These are phyloP conservation scores for Acanthornis magna DNA, from an alignment of 2,797 vertebrate genomes.

Conservation along the genomic window DNA sequence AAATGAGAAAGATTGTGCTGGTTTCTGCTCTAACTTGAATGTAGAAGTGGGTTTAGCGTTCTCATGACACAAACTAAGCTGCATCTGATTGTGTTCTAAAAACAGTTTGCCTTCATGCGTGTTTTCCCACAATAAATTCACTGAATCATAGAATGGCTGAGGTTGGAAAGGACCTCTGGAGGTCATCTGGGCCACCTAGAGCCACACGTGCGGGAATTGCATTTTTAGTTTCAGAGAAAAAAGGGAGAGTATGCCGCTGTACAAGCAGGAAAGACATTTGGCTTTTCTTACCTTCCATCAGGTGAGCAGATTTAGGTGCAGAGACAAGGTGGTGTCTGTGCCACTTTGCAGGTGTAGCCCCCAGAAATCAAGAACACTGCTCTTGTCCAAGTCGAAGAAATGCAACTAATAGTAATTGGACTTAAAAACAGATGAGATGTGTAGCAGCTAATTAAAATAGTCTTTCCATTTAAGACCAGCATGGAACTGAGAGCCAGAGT, in stretches of 20 bases:
- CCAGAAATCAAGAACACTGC: neutral
- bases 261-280: neutral
- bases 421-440: neutral
- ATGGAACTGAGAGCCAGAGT: neutral
- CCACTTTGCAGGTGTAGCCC: neutral
- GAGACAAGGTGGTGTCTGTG: neutral
- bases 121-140: neutral
- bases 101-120: neutral
- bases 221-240: neutral
- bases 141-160: neutral
- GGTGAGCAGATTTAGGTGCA: neutral
- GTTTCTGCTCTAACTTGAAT: neutral
- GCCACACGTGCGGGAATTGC: neutral
- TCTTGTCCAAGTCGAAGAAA: neutral
- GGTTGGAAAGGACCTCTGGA: neutral
- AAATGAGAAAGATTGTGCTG: neutral
- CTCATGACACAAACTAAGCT: fast-evolving
- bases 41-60: neutral
- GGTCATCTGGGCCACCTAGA: neutral
- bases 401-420: neutral
- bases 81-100: neutral
- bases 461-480: neutral
- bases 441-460: neutral
- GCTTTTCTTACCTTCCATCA: neutral
- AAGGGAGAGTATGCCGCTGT: neutral